These are phyloP conservation scores for Nestor notabilis DNA, from an alignment of 2,113 vertebrate genomes.

Conservation along the genomic window DNA sequence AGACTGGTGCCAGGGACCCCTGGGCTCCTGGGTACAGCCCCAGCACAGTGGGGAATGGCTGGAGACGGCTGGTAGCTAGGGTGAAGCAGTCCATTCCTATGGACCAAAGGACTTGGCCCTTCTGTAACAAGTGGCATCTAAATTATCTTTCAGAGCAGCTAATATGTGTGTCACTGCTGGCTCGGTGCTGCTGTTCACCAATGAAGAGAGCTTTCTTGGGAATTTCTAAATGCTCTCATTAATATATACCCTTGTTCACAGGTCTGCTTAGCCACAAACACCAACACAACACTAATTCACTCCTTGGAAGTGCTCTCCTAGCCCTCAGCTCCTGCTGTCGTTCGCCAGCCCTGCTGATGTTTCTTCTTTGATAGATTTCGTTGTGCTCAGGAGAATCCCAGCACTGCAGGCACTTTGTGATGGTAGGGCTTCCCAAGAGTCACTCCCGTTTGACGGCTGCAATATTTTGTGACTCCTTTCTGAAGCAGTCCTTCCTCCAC, in stretches of 20 bases:
- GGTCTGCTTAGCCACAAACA: not conserved
- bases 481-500: accelerated
- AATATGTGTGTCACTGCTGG: not conserved
- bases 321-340: not conserved
- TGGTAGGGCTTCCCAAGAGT: not conserved
- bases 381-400: not conserved
- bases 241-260: not conserved
- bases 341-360: not conserved
- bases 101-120: not conserved
- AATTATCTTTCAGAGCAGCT: not conserved
- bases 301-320: not conserved
- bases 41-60: not conserved
- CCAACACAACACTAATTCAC: accelerated
- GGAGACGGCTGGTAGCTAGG: not conserved
- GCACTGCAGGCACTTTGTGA: accelerated
- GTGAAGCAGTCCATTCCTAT: not conserved
- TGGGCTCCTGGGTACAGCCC: not conserved
- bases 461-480: not conserved
- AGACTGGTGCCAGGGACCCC: not conserved
- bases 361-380: not conserved
- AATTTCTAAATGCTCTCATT: not conserved
- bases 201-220: not conserved
- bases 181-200: not conserved
- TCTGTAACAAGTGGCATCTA: not conserved
- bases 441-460: not conserved